Evolutionary conservation across 1,140 invertebrate genomes (phyloP).

Genomic region (Saccostrea cuccullata): DNA sequence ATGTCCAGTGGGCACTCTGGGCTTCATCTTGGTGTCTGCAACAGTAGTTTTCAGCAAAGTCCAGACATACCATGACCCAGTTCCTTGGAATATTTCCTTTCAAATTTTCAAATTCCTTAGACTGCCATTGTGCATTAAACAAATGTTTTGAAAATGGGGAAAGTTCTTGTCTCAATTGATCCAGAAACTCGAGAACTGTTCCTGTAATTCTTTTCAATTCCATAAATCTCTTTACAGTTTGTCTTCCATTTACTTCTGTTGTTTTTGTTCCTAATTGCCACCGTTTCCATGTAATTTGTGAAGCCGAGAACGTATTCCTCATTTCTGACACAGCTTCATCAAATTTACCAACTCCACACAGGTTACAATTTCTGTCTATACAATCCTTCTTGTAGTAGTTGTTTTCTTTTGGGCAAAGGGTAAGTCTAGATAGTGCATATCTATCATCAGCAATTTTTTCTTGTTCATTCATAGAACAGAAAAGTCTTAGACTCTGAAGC

Average conservation of each 20-base stretch:
- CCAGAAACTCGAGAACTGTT: not conserved
- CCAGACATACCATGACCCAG: constrained; percentile 42
- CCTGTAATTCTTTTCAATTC: not conserved
- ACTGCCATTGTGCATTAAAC: constrained; percentile 44
- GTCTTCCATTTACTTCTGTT: not conserved
- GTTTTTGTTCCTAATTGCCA: not conserved
- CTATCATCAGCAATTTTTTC: not conserved
- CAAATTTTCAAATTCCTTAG: constrained; percentile 26
- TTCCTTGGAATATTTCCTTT: constrained; percentile 2
- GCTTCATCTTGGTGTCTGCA: constrained; percentile 53
- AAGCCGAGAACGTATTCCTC: not conserved
- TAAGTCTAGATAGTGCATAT: not conserved
- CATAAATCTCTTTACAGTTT: not conserved
- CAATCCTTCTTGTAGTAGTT: not conserved
- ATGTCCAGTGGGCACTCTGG: constrained; percentile 52
- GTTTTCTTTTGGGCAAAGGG: constrained; percentile 25
- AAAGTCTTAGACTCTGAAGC: constrained; percentile 7
- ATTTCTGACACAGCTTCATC: not conserved
- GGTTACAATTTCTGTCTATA: not conserved
- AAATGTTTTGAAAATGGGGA: constrained; percentile 24
- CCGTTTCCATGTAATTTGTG: constrained; percentile 29
- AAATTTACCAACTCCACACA: not conserved
- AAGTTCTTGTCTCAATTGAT: constrained; percentile 12
- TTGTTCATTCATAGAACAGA: not conserved
- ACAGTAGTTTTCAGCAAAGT: constrained; percentile 56